Percentiles rank a stretch among this genome's conserved stretches.
These are phyloP conservation scores for Drosophila littoralis DNA, from an alignment of 1,140 invertebrate genomes.

Conservation along the genomic window DNA sequence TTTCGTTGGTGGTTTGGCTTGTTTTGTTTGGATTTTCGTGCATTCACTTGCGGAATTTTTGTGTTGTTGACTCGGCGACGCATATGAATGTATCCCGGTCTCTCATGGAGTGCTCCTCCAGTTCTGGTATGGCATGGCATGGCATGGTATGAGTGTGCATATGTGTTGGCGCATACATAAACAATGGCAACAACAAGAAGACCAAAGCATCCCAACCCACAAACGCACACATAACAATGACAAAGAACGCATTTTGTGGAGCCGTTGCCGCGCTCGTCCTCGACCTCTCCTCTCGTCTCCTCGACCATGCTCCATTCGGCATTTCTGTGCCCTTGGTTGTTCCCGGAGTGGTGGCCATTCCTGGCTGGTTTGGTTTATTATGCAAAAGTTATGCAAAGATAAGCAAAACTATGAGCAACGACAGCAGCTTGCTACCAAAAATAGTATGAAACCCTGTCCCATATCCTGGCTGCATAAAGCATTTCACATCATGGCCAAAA, in stretches of 20 bases:
- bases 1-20: conserved; percentile 38
- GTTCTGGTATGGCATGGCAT: neutral
- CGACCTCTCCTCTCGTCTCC: neutral
- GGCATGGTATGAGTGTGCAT: conserved; percentile 51
- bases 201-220: conserved; percentile 23
- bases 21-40: conserved; percentile 80
- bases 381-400: conserved; percentile 83
- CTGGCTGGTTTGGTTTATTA: conserved; percentile 82
- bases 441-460: conserved; percentile 48
- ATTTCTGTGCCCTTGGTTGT: conserved; percentile 20
- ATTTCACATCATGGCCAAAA: conserved; percentile 38
- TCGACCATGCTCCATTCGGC: conserved; percentile 2
- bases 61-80: conserved; percentile 77
- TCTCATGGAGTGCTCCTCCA: conserved; percentile 14
- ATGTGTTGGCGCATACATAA: conserved; percentile 81
- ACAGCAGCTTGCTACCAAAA: conserved; percentile 74
- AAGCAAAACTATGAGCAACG: conserved; percentile 82
- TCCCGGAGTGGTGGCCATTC: conserved; percentile 42
- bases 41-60: conserved; percentile 81
- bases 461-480: conserved; percentile 27
- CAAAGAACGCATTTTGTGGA: conserved; percentile 73
- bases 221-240: conserved; percentile 69
- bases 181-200: conserved; percentile 71
- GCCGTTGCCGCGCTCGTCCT: neutral
- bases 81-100: conserved; percentile 74